Percentiles rank a stretch among this genome's conserved stretches.
Conservation (phyloP, 1,140 invertebrate genomes). For the Halesus radiatus region DNA sequence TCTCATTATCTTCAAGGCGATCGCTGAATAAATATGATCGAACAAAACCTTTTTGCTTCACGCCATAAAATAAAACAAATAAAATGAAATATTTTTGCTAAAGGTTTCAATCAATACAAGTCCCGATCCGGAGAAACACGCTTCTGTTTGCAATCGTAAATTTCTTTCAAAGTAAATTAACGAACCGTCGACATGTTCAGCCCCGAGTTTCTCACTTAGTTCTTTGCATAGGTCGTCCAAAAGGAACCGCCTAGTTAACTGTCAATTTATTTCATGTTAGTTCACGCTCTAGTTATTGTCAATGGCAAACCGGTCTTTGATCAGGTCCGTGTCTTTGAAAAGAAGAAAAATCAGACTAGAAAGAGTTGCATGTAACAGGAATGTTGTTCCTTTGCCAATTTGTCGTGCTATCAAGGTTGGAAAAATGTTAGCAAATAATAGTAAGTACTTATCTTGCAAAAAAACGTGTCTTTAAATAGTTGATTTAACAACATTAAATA, state of each 20-base stretch:
- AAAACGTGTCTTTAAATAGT: too few species aligned
- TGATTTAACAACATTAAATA: too few species aligned
- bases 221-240: slow-evolving; percentile 42
- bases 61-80: too few species aligned
- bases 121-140: not conserved
- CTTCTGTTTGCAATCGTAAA: slow-evolving; percentile 18
- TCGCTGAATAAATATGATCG: too few species aligned
- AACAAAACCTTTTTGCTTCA: too few species aligned
- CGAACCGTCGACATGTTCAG: not conserved
- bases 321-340: slow-evolving; percentile 20
- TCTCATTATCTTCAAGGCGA: too few species aligned
- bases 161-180: slow-evolving; percentile 29
- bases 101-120: slow-evolving; percentile 5
- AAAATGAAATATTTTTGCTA: not conserved
- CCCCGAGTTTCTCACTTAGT: too few species aligned
- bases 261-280: slow-evolving; percentile 56
- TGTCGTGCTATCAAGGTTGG: not conserved
- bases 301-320: slow-evolving; percentile 46
- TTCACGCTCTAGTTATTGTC: slow-evolving; percentile 55
- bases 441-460: too few species aligned
- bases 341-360: slow-evolving; percentile 15
- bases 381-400: slow-evolving; percentile 27
- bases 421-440: too few species aligned
- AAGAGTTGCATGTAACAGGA: slow-evolving; percentile 7
- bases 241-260: slow-evolving; percentile 54